Evolutionary conservation across 2,797 vertebrate genomes (phyloP), one percentile per base, ranked within the genome.

Genomic region (Catostomus latipinnis): DNA sequence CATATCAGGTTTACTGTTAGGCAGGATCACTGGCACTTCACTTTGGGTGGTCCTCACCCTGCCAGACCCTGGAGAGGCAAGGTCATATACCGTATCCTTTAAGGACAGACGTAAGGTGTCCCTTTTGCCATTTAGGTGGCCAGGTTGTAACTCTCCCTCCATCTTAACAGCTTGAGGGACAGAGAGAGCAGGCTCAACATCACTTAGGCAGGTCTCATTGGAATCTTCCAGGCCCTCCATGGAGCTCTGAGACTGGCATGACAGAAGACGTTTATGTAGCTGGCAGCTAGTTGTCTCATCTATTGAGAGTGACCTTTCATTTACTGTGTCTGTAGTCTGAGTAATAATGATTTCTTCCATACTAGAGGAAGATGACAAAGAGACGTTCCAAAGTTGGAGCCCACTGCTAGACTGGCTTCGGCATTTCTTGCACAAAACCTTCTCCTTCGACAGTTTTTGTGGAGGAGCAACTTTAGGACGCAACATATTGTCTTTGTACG

Each of bases 1-100:
- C 88, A 98, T 89, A 85, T 97, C 96, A 50, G 98, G 96, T 78
- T 97, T 96, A 89, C 97, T 99, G 91, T 99, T 99, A 6, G 98
- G 98, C 76, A 99, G 74, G 84, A 99, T 94, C 2, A 98, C 96
- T 0, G 94, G 93, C 53, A 94, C 91, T 0, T 93, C 95, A 54
- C 89, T 95, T 82, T 95, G 88, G 54, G 94, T 95, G 13, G 91
- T 93, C 3, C 94, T 93, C 45, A 94, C 92, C 83, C 95, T 97
- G 50, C 92, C 95, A 0, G 93, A 88, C 14, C 89, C 89, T 3
- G 90, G 88, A 14, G 93, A 87, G n/a, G 91, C 88, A 0, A 92
- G 84, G 63, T 98, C 96, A n/a, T 96, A 98, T 81, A 96, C 93
- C 0, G 95, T 96, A 84, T 98, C 96, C 89, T 92, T 96, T 80